Evolutionary conservation across 2,888 invertebrate genomes (phyloP), one percentile per base, ranked within the genome.

Genomic region (Sminthurinus aureus): DNA sequence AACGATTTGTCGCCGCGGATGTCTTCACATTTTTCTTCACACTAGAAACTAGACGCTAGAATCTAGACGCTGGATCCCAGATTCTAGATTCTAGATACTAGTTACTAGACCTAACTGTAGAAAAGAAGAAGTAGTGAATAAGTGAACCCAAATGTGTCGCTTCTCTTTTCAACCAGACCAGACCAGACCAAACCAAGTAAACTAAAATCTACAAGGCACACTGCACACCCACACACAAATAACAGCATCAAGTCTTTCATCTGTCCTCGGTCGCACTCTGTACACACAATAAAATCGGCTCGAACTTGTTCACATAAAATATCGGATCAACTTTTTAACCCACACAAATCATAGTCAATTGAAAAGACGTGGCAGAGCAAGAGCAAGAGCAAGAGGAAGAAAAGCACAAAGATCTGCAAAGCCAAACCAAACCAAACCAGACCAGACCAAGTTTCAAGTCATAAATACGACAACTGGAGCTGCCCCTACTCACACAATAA

Each of bases 321-420:
- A 85, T 84, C 85, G 84, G 85, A 85, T 85, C 85, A 85, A 85
- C 84, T 84, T 85, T 38, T 38, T 85, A 81, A 84, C 82, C 85
- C 85, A 82, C 84, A 85, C 85, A 85, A 85, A 85, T 85, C 85
- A 85, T 84, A 66, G 20, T 69, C 80, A 84, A 82, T 85, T 84
- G 85, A 85, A 85, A 85, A 83, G 84, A 73, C 6, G 38, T 38
- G 38, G 38, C 38, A 38, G 38, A 38, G 38, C 38, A 38, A 38
- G 38, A 38, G 38, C 1, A 38, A 38, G 38, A 38, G n/a, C n/a
- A n/a, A n/a, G 38, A 38, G 38, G 38, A 38, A 38, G 38, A 38
- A 38, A 38, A 38, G 38, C 38, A 38, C 6, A 38, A 38, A 38
- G 38, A 38, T 4, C 38, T 6, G 8, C 51, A 66, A 79, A 64